phyloP scores from a whole-genome alignment of 2,888 invertebrate species.

The Strigamia crassipes region DNA sequence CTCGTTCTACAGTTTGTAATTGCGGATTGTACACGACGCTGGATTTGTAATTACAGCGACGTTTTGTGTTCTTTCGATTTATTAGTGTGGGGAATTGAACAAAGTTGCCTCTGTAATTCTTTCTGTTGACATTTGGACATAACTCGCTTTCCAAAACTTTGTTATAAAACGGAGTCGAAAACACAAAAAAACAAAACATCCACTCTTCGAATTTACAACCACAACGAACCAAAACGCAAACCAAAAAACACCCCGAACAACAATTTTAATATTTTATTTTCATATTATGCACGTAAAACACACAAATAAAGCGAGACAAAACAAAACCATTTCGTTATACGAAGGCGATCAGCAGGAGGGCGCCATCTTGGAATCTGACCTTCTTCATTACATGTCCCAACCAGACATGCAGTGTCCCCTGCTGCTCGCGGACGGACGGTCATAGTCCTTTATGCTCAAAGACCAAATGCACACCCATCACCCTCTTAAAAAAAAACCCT shows the following conservation, averaged over 20 bases:
- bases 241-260: not conserved
- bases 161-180: not conserved
- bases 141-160: not conserved
- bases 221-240: not conserved
- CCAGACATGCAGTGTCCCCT: conserved; percentile 11
- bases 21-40: not conserved
- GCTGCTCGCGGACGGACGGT: conserved; percentile 18
- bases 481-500: not conserved
- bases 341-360: not conserved
- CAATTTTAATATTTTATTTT: not conserved
- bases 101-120: conserved; percentile 7
- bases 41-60: not conserved
- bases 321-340: not conserved
- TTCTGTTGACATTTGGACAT: not conserved
- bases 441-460: not conserved
- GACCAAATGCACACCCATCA: conserved; percentile 3
- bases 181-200: not conserved
- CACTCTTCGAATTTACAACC: not conserved
- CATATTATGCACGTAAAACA: not conserved
- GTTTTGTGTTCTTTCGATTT: not conserved
- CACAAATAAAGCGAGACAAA: not conserved
- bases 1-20: not conserved
- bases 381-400: conserved; percentile 4
- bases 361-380: conserved; percentile 23
- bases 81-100: not conserved